Base-by-base conservation (phyloP, 2,888 invertebrate genomes). In the Tiliacea aurago region DNA sequence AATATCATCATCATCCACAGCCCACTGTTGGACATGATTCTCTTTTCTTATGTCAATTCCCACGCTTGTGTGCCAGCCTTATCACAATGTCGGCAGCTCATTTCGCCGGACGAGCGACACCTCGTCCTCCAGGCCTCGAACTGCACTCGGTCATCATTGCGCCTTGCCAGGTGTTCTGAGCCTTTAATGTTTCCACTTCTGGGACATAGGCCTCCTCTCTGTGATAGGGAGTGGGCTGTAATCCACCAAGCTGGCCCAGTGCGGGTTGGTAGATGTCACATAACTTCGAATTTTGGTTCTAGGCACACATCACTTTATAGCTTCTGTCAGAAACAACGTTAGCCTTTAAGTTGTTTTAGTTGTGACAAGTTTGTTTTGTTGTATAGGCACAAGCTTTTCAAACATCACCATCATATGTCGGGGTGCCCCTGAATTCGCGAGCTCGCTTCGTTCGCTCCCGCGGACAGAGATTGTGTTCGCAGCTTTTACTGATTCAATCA, bases 331-430 rank as follows among this genome's bases (percentile, higher is more conserved):
- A 33, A 49, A 43, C 13, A n/a, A 47, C 9, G n/a, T 49, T 15
- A 56, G 9, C 13, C 15, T 41, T 70, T 9, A 1, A 20, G 37
- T 47, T 13, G 9, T 20, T 72, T 23, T 33, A 33, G 33, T 59
- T 70, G 49, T 33, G 49, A 23, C 37, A 7, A 28, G 49, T 58
- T 58, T 43, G 23, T 13, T 28, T 70, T 71, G n/a, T n/a, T 28
- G 4, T 56, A 45, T 37, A 15, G 47, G 3, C 55, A 28, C 23
- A 11, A 15, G 11, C 6, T 20, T 5, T 41, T 61, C 5, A 61
- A 58, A 72, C 33, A 33, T 70, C 28, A 1, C 28, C 13, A 5
- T 13, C 3, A 11, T 6, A 9, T 20, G 49, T 51, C 15, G 51
- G 11, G 10, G 37, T n/a, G 41, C 33, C 33, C 23, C n/a, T 7